These are phyloP conservation scores for Dreissena rostriformis DNA, from an alignment of 1,140 invertebrate genomes.

Conservation along the genomic window DNA sequence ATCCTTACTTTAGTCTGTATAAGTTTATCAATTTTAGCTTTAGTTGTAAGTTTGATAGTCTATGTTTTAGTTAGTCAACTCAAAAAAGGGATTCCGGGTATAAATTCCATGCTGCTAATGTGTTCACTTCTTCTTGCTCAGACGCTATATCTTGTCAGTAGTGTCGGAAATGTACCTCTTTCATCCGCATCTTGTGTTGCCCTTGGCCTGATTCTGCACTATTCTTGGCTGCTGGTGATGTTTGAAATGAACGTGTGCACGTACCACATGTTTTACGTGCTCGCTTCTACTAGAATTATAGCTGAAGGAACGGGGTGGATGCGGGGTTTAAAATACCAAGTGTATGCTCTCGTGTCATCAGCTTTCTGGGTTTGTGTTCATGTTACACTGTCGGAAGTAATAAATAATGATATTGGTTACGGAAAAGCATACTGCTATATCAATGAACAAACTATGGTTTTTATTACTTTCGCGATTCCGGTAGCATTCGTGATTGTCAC, in stretches of 20 bases:
- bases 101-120: constrained; percentile 5
- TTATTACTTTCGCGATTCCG: constrained; percentile 32
- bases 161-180: not conserved
- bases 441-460: not conserved
- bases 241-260: constrained; percentile 45
- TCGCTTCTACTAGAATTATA: not conserved
- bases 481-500: constrained; percentile 11
- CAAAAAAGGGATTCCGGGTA: constrained; percentile 17
- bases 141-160: not conserved
- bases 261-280: constrained; percentile 39
- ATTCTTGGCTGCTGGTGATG: constrained; percentile 1
- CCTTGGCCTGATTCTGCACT: constrained; percentile 15
- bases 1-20: constrained; percentile 3
- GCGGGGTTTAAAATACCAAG: not conserved
- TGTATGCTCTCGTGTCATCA: not conserved
- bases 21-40: not conserved
- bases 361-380: not conserved
- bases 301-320: not conserved
- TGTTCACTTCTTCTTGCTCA: constrained; percentile 6
- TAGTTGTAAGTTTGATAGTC: constrained; percentile 1
- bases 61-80: constrained; percentile 7
- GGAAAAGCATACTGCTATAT: constrained; percentile 36
- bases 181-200: not conserved
- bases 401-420: constrained; percentile 10
- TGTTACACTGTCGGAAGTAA: not conserved